Evolutionary conservation across 2,888 invertebrate species (phyloP).

Genomic region (Thymelicus sylvestris): DNA sequence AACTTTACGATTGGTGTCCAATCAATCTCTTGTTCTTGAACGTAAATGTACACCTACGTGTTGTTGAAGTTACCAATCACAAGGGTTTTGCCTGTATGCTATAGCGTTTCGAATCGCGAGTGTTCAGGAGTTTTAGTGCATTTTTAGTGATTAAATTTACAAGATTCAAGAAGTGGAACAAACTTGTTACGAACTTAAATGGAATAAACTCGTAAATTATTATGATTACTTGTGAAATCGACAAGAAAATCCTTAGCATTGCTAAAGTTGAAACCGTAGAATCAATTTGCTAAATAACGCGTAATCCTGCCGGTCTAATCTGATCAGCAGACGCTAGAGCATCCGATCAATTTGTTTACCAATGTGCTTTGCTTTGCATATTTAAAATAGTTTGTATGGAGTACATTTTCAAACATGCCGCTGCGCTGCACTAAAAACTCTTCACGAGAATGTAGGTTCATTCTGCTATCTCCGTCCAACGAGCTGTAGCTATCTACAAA

Average conservation of each 20-base stretch:
- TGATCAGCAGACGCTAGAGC: background rate
- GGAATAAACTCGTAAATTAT: background rate
- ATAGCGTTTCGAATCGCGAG: no score
- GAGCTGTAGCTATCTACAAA: constrained; percentile 38
- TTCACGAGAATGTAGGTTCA: background rate
- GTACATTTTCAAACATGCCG: constrained; percentile 3
- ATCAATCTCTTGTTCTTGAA: no score
- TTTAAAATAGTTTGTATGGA: constrained; percentile 1
- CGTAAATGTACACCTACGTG: no score
- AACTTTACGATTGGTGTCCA: no score
- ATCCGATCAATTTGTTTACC: background rate
- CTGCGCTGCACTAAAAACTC: constrained; percentile 15
- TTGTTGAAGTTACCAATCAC: no score
- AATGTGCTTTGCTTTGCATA: background rate
- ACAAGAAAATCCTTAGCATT: background rate
- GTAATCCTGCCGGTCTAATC: background rate
- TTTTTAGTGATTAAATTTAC: no score
- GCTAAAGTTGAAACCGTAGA: background rate
- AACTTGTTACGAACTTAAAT: no score
- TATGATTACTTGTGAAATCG: background rate
- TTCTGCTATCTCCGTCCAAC: constrained; percentile 18
- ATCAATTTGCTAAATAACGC: background rate
- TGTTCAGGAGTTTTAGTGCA: no score
- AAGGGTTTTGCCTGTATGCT: no score
- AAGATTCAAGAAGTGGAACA: no score